These are phyloP conservation scores for Grantiella picta DNA, from an alignment of 2,113 vertebrate species.

Conservation along the genomic window DNA sequence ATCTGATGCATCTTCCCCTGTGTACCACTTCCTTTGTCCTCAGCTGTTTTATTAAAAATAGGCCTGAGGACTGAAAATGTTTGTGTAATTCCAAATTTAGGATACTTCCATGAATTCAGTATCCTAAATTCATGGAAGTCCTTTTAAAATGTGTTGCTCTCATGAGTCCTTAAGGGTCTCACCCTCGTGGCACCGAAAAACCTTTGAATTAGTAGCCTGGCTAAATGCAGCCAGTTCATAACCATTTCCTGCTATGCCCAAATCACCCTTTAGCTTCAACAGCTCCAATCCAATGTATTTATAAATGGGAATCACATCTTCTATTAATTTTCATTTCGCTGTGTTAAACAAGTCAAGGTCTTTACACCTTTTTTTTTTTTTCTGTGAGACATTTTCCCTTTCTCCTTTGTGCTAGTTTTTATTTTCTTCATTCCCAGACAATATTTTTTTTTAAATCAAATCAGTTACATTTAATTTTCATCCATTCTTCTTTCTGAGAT, in stretches of 20 bases:
- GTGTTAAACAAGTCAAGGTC: neutral
- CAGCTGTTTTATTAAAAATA: neutral
- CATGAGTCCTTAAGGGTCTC: neutral
- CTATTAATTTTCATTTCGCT: neutral
- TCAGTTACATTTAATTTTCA: neutral
- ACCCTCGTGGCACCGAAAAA: neutral
- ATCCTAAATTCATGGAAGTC: neutral
- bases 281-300: neutral
- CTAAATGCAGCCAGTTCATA: neutral
- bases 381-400: neutral
- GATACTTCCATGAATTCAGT: too few relatives aligned
- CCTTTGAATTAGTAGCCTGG: neutral
- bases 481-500: neutral
- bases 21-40: neutral
- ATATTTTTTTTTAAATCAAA: neutral
- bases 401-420: neutral
- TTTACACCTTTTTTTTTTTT: neutral
- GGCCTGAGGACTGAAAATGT: neutral
- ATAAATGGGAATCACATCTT: neutral
- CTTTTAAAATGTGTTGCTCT: neutral
- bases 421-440: neutral
- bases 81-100: neutral
- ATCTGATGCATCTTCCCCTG: neutral
- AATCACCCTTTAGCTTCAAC: neutral
- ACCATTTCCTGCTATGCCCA: neutral